A percentile compares a stretch with the other conserved stretches of the same genome.
Conservation (phyloP, 2,888 invertebrate species). For the Alloplasta piceator region DNA sequence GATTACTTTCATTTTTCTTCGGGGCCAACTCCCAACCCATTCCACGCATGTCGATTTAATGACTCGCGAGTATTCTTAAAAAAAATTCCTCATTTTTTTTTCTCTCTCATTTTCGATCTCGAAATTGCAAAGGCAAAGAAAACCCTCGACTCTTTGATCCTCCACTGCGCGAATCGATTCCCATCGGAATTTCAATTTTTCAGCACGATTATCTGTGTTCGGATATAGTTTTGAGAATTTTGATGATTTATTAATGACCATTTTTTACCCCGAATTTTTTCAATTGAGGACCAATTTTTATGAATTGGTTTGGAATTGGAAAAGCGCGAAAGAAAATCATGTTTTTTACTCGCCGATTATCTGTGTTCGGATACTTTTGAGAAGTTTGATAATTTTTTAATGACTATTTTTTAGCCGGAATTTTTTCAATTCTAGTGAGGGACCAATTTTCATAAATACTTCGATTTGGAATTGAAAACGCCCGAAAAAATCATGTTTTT, state of each 20-base stretch:
- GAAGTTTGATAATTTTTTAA: neutral
- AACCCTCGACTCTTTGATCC: too few relatives aligned
- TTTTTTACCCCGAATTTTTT: neutral
- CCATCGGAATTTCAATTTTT: too few relatives aligned
- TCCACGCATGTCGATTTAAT: slow-evolving; percentile 16
- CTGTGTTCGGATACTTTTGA: too few relatives aligned
- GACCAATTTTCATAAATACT: neutral
- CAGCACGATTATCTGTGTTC: too few relatives aligned
- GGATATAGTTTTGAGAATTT: too few relatives aligned
- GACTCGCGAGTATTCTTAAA: neutral
- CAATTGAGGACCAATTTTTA: neutral
- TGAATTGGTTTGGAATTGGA: neutral
- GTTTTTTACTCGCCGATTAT: too few relatives aligned
- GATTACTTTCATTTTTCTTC: slow-evolving; percentile 75
- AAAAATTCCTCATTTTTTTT: neutral
- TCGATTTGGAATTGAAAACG: neutral
- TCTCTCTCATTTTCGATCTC: neutral
- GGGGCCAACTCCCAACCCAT: slow-evolving; percentile 43
- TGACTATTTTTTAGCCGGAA: neutral
- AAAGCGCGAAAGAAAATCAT: too few relatives aligned
- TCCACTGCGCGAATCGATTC: too few relatives aligned
- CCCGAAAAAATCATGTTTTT: too few relatives aligned
- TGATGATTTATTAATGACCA: neutral
- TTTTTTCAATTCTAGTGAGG: neutral
- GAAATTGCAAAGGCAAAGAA: neutral